Percentiles rank a stretch among this genome's conserved stretches.
Evolutionary conservation across 2,797 vertebrate species (phyloP).

Genomic region (Falco rusticolus): DNA sequence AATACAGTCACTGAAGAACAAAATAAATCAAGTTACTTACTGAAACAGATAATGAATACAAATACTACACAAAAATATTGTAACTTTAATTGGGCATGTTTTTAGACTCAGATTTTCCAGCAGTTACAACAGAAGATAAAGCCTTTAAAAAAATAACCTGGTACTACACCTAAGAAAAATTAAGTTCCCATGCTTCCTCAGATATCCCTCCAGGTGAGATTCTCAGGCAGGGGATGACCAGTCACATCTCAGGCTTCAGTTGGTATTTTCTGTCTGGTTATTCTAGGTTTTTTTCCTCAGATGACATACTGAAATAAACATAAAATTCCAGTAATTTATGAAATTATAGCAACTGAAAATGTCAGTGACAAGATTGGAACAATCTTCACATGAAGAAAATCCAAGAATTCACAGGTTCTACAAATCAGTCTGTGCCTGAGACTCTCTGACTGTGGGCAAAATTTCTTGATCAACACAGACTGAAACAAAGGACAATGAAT

Average conservation of each 20-base stretch:
- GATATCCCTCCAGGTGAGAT: neutral
- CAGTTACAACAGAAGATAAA: neutral
- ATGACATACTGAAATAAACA: neutral
- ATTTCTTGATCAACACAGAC: neutral
- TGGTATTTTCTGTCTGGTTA: neutral
- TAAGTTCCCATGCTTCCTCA: neutral
- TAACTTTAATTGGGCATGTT: neutral
- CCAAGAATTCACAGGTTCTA: neutral
- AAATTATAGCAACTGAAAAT: neutral
- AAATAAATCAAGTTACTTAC: neutral
- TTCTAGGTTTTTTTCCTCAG: neutral
- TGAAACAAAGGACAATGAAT: neutral
- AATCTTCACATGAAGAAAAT: neutral
- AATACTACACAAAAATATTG: neutral
- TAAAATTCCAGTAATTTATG: neutral
- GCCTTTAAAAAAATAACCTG: neutral
- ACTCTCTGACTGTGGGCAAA: neutral
- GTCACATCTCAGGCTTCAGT: neutral
- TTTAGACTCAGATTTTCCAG: neutral
- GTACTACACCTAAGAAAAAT: neutral
- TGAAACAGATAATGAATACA: neutral
- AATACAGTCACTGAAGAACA: neutral
- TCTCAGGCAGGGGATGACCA: neutral
- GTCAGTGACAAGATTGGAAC: neutral
- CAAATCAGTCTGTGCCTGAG: neutral